Base-by-base conservation (phyloP, 2,888 invertebrate genomes). In the Erebia aethiops region DNA sequence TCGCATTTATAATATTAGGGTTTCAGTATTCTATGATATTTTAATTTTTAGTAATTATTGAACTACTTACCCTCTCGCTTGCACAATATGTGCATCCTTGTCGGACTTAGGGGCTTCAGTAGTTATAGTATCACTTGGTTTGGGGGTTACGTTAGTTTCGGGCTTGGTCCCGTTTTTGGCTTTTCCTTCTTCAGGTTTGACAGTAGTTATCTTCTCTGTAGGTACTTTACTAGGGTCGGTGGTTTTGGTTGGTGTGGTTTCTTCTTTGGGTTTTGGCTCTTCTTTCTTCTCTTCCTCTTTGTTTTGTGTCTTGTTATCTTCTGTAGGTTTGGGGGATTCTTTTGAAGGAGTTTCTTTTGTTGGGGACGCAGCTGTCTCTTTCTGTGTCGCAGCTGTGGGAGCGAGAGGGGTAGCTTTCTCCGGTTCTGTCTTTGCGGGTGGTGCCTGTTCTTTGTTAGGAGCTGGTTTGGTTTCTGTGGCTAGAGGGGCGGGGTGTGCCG, bases 1-100 rank as follows among this genome's bases (percentile, higher is more conserved):
- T 4, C 35, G 35, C 35, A 35, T 35, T 35, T 35, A 35, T 35
- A 35, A 35, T 46, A 11, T 46, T 21, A 21, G 21, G 21, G 21
- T 21, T 21, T 21, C 21, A 21, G 21, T 21, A 21, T 21, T 21
- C 21, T 21, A 21, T 21, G 21, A 2, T 21, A 21, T 49, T 63
- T 21, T 51, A 13, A 10, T 26, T 49, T 63, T 21, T 51, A 13
- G n/a, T 26, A 10, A 63, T 26, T 21, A 41, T 13, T 14, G 35
- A 9, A 16, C 35, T 16, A 66, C 84, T 83, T 79, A 90, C 90
- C 87, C 87, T 87, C 89, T 84, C 16, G 86, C 77, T 74, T 85
- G 80, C 46, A 84, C 76, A 52, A 80, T 70, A 56, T 78, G 80
- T 66, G 75, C 77, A 68, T 78, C 79, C 21, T 75, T 77, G 61